Base-by-base conservation (phyloP, 2,888 invertebrate genomes). In the Minunthozetes semirufus region DNA sequence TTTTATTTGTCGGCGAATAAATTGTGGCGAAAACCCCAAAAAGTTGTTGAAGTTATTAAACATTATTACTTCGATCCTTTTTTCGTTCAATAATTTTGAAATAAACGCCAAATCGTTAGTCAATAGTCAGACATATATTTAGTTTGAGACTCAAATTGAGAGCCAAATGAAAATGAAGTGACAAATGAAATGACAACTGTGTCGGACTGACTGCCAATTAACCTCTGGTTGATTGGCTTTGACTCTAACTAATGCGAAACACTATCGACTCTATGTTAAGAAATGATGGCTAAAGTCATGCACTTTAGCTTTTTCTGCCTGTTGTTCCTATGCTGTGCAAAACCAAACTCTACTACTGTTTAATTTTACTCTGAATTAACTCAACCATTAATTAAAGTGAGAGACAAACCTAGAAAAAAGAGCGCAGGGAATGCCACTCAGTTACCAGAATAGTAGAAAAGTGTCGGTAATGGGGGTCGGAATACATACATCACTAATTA, bases 381-480 rank as follows among this genome's bases (percentile, higher is more conserved):
- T 68, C 19, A 68, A 68, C 68, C 68, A 68, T 68, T 68, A 68
- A 68, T 68, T 68, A 68, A 68, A 70, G 25, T 9, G 48, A 48
- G 70, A 70, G 9, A 70, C 48, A 25, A 22, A 22, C 42, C 42
- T 56, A 59, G 22, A 27, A 59, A 59, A 59, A 59, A 59, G 13
- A 9, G 59, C 8, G 33, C 2, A 48, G 70, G 48, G 42, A 70
- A 46, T 48, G 48, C 3, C 46, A 70, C 25, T 38, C 15, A 22
- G 48, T 19, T n/a, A 11, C 50, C 19, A 17, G 19, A 50, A n/a
- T 50, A 19, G n/a, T 19, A 9, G 17, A n/a, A 50, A 27, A 22
- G 59, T 29, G 59, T 27, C 17, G 27, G 29, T 38, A 63, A n/a
- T 27, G 33, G 33, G 70, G 70, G 48, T 25, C 25, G 48, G 46